Evolutionary conservation across 2,888 invertebrate genomes (phyloP).

Genomic region (Phyllotreta striolata): DNA sequence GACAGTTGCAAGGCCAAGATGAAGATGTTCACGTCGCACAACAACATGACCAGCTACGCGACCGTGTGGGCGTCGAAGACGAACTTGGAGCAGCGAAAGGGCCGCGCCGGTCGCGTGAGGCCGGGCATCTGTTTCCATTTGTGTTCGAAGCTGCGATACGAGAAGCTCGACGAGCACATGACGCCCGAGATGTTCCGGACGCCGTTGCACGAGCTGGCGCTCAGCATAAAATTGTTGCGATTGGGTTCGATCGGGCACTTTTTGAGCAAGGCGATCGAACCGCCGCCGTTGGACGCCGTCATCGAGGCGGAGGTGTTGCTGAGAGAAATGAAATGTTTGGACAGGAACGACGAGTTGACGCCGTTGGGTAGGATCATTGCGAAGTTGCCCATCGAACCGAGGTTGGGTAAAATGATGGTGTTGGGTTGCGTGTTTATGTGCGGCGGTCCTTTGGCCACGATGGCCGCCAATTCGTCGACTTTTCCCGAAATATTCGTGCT

Average conservation of each 20-base stretch:
- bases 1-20: constrained; percentile 98
- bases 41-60: constrained; percentile 98
- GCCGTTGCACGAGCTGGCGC: constrained; percentile 92
- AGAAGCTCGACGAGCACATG: constrained; percentile 84
- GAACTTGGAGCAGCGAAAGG: constrained; percentile 93
- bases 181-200: constrained; percentile 98
- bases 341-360: constrained; percentile 86
- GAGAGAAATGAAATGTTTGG: constrained; percentile 90
- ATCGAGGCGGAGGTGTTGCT: constrained; percentile 88
- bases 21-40: constrained; percentile 97
- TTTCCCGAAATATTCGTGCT: constrained; percentile 94
- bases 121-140: constrained; percentile 95
- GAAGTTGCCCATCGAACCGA: constrained; percentile 93
- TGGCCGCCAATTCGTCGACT: constrained; percentile 95
- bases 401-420: constrained; percentile 85
- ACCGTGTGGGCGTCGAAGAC: constrained; percentile 96
- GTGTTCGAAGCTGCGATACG: constrained; percentile 76
- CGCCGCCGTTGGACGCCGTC: constrained; percentile 96
- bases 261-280: constrained; percentile 93
- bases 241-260: constrained; percentile 94
- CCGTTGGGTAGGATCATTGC: constrained; percentile 93
- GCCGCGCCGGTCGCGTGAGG: constrained; percentile 91
- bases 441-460: constrained; percentile 90
- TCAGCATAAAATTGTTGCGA: constrained; percentile 88
- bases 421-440: constrained; percentile 90